These are phyloP conservation scores for Vanessa cardui DNA, from an alignment of 2,888 invertebrate genomes.

Conservation along the genomic window DNA sequence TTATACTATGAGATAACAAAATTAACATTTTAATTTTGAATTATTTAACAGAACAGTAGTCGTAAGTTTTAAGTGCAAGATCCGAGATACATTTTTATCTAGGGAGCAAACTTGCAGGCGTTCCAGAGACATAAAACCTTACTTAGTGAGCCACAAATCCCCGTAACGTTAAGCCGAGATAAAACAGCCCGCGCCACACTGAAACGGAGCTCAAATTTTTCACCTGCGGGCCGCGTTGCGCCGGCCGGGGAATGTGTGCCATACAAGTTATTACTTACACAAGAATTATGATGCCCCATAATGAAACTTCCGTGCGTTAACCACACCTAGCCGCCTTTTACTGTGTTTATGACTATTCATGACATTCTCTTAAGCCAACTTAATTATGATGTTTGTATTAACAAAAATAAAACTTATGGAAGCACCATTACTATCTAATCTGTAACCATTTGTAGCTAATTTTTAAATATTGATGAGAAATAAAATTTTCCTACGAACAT, in stretches of 20 bases:
- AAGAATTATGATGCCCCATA: slow-evolving; percentile 74
- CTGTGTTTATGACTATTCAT: slow-evolving; percentile 6
- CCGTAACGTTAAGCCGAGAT: slow-evolving; percentile 82
- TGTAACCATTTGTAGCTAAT: too few relatives aligned
- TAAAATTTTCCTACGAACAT: too few relatives aligned
- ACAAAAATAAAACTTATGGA: neutral
- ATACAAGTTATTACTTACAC: slow-evolving; percentile 73
- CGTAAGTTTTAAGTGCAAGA: slow-evolving; percentile 48
- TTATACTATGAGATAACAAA: slow-evolving; percentile 14
- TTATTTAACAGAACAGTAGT: slow-evolving; percentile 27
- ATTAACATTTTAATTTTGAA: slow-evolving; percentile 30
- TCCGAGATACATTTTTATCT: slow-evolving; percentile 71
- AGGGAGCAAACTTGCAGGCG: slow-evolving; percentile 71
- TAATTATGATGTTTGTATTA: neutral
- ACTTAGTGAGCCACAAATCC: slow-evolving; percentile 82
- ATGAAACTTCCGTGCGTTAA: slow-evolving; percentile 69
- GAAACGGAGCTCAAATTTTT: slow-evolving; percentile 76
- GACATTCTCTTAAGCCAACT: slow-evolving; percentile 6
- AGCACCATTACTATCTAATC: too few relatives aligned
- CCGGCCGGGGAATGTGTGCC: slow-evolving; percentile 58
- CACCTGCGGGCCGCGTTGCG: slow-evolving; percentile 66
- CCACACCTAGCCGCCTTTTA: slow-evolving; percentile 38
- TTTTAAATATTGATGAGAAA: too few relatives aligned
- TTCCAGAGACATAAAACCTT: slow-evolving; percentile 79
- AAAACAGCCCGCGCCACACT: slow-evolving; percentile 77